Evolutionary conservation across 2,113 vertebrate genomes (phyloP).

Genomic region (Albula goreensis): DNA sequence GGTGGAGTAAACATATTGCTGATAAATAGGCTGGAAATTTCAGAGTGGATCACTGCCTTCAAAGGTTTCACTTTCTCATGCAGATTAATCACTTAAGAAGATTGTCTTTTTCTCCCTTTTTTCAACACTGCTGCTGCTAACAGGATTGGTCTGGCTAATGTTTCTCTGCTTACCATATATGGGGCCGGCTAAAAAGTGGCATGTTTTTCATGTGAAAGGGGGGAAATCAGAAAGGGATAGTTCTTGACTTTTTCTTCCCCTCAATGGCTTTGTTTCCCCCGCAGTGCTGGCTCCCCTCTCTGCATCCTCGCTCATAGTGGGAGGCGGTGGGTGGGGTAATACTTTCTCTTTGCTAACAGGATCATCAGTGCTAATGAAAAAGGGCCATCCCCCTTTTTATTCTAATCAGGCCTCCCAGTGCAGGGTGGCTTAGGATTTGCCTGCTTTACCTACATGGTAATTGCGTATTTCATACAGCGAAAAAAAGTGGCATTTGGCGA

Average conservation of each 20-base stretch:
- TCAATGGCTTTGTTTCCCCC: background rate
- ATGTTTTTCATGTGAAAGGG: conserved; percentile 65
- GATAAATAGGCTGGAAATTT: conserved; percentile 39
- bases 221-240: conserved; percentile 55
- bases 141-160: conserved; percentile 70
- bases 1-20: background rate
- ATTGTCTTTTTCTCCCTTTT: conserved; percentile 45
- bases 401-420: conserved; percentile 10
- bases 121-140: conserved; percentile 58
- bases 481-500: background rate
- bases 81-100: conserved; percentile 73
- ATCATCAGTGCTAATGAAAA: conserved; percentile 64
- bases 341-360: conserved; percentile 61
- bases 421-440: background rate
- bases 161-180: conserved; percentile 58
- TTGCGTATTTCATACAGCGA: background rate
- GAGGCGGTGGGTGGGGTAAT: conserved; percentile 41
- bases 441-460: background rate
- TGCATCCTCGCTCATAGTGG: conserved; percentile 18
- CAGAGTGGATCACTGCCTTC: conserved; percentile 53
- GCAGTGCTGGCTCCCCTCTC: background rate
- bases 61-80: conserved; percentile 68
- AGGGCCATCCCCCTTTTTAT: conserved; percentile 49
- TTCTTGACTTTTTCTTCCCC: conserved; percentile 47
- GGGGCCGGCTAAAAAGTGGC: conserved; percentile 53